Conservation (phyloP, 2,113 vertebrate genomes). For the Lipophrys pholis region DNA sequence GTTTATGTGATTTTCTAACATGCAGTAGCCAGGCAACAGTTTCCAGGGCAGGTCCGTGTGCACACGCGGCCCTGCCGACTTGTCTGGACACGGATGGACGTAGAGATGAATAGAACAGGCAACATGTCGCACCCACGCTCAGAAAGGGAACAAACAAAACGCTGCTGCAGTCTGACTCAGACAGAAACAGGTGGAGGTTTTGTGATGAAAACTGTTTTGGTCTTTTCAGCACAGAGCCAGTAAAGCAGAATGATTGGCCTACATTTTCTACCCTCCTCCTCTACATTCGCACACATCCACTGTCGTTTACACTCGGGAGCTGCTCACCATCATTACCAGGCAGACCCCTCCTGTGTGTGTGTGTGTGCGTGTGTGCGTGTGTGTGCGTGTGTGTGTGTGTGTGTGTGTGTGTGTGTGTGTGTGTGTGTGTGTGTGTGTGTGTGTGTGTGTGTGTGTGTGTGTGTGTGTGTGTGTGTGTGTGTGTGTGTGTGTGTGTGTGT, state of each 20-base stretch:
- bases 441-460: neutral
- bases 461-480: too few species aligned
- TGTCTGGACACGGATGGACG: slow-evolving; percentile 43
- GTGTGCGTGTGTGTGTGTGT: neutral
- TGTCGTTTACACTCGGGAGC: slow-evolving; percentile 21
- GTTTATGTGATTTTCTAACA: slow-evolving; percentile 68
- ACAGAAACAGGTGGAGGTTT: slow-evolving; percentile 9
- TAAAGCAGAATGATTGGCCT: slow-evolving; percentile 83
- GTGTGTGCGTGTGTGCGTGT: too few species aligned
- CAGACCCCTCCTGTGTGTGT: slow-evolving; percentile 14
- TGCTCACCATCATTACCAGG: slow-evolving; percentile 27
- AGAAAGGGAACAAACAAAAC: neutral
- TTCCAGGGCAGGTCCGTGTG: slow-evolving; percentile 61
- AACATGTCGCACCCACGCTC: neutral
- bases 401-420: neutral
- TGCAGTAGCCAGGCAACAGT: slow-evolving; percentile 82
- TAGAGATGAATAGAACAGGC: slow-evolving; percentile 11
- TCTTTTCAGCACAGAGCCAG: slow-evolving; percentile 68
- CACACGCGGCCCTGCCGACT: slow-evolving; percentile 31
- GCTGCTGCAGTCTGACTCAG: neutral
- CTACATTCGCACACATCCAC: slow-evolving; percentile 34
- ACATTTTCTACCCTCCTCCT: slow-evolving; percentile 56
- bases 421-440: too few species aligned
- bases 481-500: too few species aligned
- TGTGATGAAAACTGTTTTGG: slow-evolving; percentile 30